Conservation (phyloP, 2,888 invertebrate species). For the Nephrotoma flavescens region DNA sequence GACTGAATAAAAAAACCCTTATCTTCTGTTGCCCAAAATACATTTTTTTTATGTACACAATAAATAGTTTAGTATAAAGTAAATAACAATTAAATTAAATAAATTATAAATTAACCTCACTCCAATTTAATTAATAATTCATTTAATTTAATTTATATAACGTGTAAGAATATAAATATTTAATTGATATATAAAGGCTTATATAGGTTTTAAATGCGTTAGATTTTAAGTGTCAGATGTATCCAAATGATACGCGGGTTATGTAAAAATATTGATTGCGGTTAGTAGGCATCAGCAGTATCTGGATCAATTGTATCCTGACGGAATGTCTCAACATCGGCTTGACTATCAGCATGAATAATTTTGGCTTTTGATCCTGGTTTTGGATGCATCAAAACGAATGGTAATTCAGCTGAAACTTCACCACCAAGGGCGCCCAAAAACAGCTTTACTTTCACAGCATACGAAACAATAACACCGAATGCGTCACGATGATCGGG, state of each 20-base stretch:
- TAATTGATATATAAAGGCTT: neutral
- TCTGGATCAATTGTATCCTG: constrained; percentile 46
- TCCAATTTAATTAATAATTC: neutral
- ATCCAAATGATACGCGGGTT: neutral
- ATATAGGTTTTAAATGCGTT: neutral
- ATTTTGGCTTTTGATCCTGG: constrained; percentile 37
- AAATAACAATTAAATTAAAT: neutral
- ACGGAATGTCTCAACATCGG: constrained; percentile 54
- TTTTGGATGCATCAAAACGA: constrained; percentile 84
- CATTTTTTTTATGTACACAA: neutral
- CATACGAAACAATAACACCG: constrained; percentile 91
- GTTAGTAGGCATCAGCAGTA: constrained; percentile 7
- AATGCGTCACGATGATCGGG: constrained; percentile 84
- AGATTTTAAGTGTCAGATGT: neutral
- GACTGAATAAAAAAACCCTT: no score
- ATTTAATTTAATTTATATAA: neutral
- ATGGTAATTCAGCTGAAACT: constrained; percentile 78
- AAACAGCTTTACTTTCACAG: constrained; percentile 86
- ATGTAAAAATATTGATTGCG: neutral
- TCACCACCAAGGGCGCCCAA: constrained; percentile 87
- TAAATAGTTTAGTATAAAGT: neutral
- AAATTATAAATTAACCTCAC: neutral
- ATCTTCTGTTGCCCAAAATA: neutral
- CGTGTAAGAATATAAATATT: neutral
- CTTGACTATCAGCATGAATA: constrained; percentile 54